These are phyloP conservation scores for Notolabrus celidotus DNA, from an alignment of 2,797 vertebrate genomes.

Conservation along the genomic window DNA sequence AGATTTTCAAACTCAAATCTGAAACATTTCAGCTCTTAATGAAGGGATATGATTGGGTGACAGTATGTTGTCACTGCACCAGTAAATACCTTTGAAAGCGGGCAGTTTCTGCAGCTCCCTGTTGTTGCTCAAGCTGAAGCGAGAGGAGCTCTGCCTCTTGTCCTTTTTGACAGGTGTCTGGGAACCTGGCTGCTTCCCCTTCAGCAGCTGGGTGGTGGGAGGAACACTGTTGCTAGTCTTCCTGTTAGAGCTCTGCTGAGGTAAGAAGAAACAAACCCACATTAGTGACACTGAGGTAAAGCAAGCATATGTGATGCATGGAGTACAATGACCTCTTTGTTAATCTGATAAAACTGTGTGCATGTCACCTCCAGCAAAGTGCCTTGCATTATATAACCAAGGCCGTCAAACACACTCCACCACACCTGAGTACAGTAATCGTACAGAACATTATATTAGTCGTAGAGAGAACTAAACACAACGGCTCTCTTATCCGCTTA, in stretches of 20 bases:
- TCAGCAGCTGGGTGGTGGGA: constrained; percentile 90
- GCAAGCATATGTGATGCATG: constrained; percentile 8
- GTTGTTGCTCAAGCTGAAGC: constrained; percentile 94
- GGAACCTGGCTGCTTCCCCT: constrained; percentile 91
- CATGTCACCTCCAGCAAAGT: neutral
- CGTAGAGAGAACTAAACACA: neutral
- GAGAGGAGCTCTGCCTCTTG: constrained; percentile 93
- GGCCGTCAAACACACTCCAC: neutral
- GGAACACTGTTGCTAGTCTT: constrained; percentile 88
- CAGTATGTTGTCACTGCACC: neutral
- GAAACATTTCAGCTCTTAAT: constrained; percentile 6
- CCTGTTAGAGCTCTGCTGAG: constrained; percentile 89
- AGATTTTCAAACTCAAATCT: neutral
- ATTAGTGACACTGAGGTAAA: constrained; percentile 20
- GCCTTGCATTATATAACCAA: neutral
- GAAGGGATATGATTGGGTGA: constrained; percentile 17
- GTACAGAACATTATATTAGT: neutral
- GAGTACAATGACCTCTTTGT: neutral
- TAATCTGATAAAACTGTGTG: constrained; percentile 17
- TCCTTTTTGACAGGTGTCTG: constrained; percentile 94
- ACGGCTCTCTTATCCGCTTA: neutral
- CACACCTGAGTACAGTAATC: neutral
- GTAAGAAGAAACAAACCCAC: constrained; percentile 34
- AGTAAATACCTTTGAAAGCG: constrained; percentile 90
- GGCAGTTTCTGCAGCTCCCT: constrained; percentile 97